A percentile compares a stretch with the other conserved stretches of the same genome.
Evolutionary conservation across 2,113 vertebrate species (phyloP).

Genomic region (Sigmodon hispidus): DNA sequence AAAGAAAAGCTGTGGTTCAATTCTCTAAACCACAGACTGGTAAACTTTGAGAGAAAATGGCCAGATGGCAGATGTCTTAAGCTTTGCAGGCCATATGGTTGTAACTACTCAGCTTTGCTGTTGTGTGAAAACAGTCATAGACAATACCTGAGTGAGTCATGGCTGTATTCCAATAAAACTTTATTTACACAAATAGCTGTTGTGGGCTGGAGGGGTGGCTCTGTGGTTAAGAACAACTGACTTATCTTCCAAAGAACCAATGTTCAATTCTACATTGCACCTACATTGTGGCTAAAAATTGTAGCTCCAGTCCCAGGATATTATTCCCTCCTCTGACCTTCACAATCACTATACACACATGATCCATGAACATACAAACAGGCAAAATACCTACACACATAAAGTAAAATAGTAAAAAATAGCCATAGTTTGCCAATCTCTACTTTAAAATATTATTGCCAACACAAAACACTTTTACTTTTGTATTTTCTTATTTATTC

Average conservation of each 20-base stretch:
- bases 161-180: constrained; percentile 72
- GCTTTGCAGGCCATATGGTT: constrained; percentile 38
- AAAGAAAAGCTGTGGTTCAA: constrained; percentile 21
- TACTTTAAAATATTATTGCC: constrained; percentile 52
- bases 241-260: neutral
- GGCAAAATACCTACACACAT: neutral
- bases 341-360: neutral
- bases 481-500: constrained; percentile 49
- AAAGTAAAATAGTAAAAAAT: neutral
- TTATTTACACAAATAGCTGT: constrained; percentile 71
- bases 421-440: constrained; percentile 32
- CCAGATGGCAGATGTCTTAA: constrained; percentile 58
- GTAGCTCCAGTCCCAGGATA: neutral
- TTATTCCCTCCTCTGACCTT: neutral
- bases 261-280: neutral
- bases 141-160: constrained; percentile 22
- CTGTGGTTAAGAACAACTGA: neutral
- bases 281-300: neutral
- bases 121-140: constrained; percentile 38
- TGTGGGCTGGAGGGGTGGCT: neutral
- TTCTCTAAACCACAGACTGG: constrained; percentile 42
- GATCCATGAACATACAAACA: neutral
- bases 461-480: neutral
- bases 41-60: constrained; percentile 50
- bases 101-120: constrained; percentile 41